Evolutionary conservation across 2,888 invertebrate genomes (phyloP), one percentile per base, ranked within the genome.

Genomic region (Diplolepis rosae): DNA sequence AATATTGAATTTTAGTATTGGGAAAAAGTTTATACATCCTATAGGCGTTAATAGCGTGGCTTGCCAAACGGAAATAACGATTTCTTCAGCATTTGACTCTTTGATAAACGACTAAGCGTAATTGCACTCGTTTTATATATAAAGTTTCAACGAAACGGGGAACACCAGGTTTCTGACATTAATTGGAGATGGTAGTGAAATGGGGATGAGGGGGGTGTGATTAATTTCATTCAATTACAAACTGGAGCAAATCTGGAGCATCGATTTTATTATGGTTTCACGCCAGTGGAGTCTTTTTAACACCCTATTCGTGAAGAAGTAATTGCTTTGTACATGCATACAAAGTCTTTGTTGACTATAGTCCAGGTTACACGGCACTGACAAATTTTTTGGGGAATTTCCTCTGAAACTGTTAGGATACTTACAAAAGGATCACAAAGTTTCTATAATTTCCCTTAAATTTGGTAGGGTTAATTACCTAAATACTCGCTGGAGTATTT

Each of bases 181-280:
- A 82, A 81, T 80, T 80, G 81, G 77, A 77, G 81, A 82, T 76
- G 76, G 79, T 76, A 77, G 75, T 69, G 73, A 78, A 72, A 79
- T 79, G 76, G 71, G 76, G 79, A 50, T 78, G 74, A 65, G 78
- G 80, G 69, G 79, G 79, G 56, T 77, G 77, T 84, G 82, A 83
- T 83, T 84, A 84, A 84, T 84, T 83, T 81, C 79, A 84, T 84
- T 83, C 84, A 83, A 83, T 84, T 84, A 83, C 78, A 79, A 82
- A 80, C 79, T 74, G 75, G 65, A 70, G 76, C 67, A 73, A 80
- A 85, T 81, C 78, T 75, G 69, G 78, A 77, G 72, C 79, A 84
- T 83, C 80, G 83, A 84, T 84, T 83, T 83, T 83, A 83, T 82
- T 82, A 78, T 79, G 73, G 69, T 77, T 74, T 67, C 72, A 42